Percentiles rank a stretch among this genome's conserved stretches.
phyloP scores from a whole-genome alignment of 1,140 invertebrate species.

The Glossosoma conforme region DNA sequence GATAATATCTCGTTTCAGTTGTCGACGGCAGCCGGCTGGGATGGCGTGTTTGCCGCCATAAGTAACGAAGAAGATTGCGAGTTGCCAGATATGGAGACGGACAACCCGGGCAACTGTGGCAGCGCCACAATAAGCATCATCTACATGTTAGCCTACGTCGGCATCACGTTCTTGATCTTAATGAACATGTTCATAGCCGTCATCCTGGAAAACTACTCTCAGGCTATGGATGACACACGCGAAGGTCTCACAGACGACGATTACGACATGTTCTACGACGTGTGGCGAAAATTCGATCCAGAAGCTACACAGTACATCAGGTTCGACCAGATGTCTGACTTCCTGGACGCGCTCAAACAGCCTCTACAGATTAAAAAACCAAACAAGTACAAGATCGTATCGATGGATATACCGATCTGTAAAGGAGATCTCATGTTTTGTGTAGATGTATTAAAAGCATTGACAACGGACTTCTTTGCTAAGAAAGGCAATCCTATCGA shows the following conservation, averaged over 20 bases:
- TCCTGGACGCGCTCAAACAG: constrained; percentile 89
- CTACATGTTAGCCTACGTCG: constrained; percentile 91
- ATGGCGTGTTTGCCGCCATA: constrained; percentile 89
- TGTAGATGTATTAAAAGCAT: constrained; percentile 94
- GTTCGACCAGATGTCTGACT: constrained; percentile 89
- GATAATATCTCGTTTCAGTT: constrained; percentile 62
- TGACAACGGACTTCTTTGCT: constrained; percentile 94
- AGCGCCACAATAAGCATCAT: constrained; percentile 88
- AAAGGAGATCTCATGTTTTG: constrained; percentile 95
- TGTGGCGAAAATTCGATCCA: constrained; percentile 97
- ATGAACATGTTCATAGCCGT: constrained; percentile 99
- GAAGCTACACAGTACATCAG: constrained; percentile 95
- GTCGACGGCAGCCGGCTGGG: constrained; percentile 97
- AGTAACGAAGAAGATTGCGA: constrained; percentile 93
- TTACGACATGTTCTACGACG: constrained; percentile 99
- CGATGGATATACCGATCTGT: constrained; percentile 97
- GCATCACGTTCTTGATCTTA: constrained; percentile 96
- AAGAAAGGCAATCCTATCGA: constrained; percentile 87
- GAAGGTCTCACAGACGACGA: constrained; percentile 97
- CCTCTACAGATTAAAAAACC: constrained; percentile 95
- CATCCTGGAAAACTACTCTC: constrained; percentile 97
- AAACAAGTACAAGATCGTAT: constrained; percentile 97
- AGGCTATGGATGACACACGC: constrained; percentile 96
- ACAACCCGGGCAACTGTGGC: constrained; percentile 85
- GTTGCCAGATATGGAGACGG: constrained; percentile 77